phyloP scores from a whole-genome alignment of 2,888 invertebrate genomes.

The Xylota sylvarum region DNA sequence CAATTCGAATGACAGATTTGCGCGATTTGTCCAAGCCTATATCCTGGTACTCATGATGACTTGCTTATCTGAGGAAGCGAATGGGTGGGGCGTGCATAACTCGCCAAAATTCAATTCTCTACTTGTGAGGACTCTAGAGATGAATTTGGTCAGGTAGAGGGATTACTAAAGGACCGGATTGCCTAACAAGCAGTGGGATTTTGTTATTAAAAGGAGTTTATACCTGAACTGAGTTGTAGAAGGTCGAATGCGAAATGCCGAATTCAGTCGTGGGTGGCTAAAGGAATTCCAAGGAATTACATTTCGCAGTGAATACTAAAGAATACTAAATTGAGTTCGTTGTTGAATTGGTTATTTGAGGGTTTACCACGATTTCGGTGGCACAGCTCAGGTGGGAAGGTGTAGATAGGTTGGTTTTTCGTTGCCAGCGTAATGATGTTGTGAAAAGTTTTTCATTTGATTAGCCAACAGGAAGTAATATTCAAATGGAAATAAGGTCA shows the following conservation, averaged over 20 bases:
- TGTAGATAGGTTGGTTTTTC: neutral
- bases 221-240: neutral
- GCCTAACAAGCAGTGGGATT: slow-evolving; percentile 6
- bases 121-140: neutral
- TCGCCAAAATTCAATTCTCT: neutral
- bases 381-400: neutral
- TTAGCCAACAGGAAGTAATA: neutral
- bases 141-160: neutral
- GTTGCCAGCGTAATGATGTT: neutral
- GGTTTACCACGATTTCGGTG: neutral
- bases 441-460: neutral
- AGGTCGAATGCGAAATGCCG: neutral
- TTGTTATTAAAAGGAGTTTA: slow-evolving; percentile 16
- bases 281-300: neutral
- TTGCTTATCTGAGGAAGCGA: neutral
- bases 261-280: neutral
- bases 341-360: neutral
- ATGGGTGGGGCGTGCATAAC: neutral
- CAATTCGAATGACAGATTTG: slow-evolving; percentile 25
- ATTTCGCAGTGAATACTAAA: neutral
- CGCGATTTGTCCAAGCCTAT: neutral
- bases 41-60: neutral
- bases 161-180: neutral
- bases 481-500: neutral
- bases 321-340: neutral